Evolutionary conservation across 2,797 vertebrate species (phyloP).

Genomic region (Discoglossus pictus): DNA sequence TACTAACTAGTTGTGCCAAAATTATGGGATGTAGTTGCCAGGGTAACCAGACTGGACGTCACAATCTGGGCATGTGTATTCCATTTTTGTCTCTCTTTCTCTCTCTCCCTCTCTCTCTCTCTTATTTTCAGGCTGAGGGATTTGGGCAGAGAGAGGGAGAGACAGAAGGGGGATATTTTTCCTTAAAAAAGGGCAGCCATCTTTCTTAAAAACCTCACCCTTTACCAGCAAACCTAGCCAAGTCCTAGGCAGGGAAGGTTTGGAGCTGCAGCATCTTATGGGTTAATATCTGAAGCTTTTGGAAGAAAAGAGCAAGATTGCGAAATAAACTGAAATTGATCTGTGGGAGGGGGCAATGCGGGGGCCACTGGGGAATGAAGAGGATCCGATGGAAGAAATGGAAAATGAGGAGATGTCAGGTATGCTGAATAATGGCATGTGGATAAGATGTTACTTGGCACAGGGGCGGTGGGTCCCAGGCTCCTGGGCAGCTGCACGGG

Average conservation of each 20-base stretch:
- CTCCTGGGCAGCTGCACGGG: slow-evolving; percentile 37
- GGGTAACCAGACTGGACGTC: slow-evolving; percentile 97
- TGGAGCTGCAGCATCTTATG: slow-evolving; percentile 70
- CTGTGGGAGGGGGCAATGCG: slow-evolving; percentile 76
- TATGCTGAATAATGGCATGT: slow-evolving; percentile 64
- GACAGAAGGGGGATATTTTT: slow-evolving; percentile 49
- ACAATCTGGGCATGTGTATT: slow-evolving; percentile 93
- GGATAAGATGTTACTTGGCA: not conserved
- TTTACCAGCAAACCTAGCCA: slow-evolving; percentile 62
- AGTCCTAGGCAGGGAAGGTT: slow-evolving; percentile 65
- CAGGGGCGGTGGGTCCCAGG: slow-evolving; percentile 60
- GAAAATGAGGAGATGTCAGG: slow-evolving; percentile 92
- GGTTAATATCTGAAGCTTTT: slow-evolving; percentile 66
- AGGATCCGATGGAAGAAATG: slow-evolving; percentile 89
- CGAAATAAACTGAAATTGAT: slow-evolving; percentile 49
- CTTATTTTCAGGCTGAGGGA: slow-evolving; percentile 83
- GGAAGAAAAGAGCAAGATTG: slow-evolving; percentile 62
- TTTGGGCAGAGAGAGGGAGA: slow-evolving; percentile 73
- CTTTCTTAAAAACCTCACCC: slow-evolving; percentile 62
- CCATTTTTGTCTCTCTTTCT: slow-evolving; percentile 74
- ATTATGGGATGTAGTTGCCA: slow-evolving; percentile 95
- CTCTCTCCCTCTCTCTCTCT: slow-evolving; percentile 66
- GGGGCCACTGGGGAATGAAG: slow-evolving; percentile 89
- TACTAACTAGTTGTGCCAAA: slow-evolving; percentile 79
- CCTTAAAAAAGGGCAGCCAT: slow-evolving; percentile 65